Conservation (phyloP, 2,113 vertebrate species). For the Tetrax tetrax region DNA sequence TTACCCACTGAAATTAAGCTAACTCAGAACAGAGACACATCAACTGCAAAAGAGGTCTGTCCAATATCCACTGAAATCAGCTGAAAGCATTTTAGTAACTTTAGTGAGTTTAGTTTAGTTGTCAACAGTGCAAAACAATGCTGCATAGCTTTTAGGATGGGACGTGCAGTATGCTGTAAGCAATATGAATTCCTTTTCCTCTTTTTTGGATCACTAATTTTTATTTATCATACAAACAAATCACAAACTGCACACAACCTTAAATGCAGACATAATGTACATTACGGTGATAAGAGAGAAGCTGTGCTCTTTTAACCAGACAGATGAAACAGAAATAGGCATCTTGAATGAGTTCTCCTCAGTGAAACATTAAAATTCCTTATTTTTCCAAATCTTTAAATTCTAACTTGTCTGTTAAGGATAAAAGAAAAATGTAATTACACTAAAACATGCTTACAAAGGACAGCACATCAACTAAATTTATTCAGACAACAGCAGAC, state of each 20-base stretch:
- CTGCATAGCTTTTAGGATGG: background rate
- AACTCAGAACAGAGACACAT: background rate
- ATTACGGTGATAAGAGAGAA: background rate
- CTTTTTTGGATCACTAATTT: conserved; percentile 27
- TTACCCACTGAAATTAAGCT: background rate
- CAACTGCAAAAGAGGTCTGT: background rate
- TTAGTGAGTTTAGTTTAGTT: background rate
- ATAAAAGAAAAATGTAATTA: conserved; percentile 17
- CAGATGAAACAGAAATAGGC: conserved; percentile 2
- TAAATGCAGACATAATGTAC: background rate
- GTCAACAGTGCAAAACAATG: background rate
- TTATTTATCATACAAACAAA: conserved; percentile 28
- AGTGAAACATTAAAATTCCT: background rate
- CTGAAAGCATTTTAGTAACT: background rate
- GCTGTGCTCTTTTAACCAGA: background rate
- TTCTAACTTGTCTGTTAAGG: conserved; percentile 6
- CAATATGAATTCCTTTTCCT: conserved; percentile 14
- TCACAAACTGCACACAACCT: background rate
- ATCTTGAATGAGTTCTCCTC: background rate
- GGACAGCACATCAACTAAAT: background rate
- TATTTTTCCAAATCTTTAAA: conserved; percentile 22
- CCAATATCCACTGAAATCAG: background rate
- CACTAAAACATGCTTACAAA: background rate
- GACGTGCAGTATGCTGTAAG: background rate
- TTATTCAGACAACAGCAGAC: conserved; percentile 23